Percentiles rank a stretch among this genome's conserved stretches.
These are phyloP conservation scores for Smittia sp. DNA, from an alignment of 2,888 invertebrate genomes.

Conservation along the genomic window DNA sequence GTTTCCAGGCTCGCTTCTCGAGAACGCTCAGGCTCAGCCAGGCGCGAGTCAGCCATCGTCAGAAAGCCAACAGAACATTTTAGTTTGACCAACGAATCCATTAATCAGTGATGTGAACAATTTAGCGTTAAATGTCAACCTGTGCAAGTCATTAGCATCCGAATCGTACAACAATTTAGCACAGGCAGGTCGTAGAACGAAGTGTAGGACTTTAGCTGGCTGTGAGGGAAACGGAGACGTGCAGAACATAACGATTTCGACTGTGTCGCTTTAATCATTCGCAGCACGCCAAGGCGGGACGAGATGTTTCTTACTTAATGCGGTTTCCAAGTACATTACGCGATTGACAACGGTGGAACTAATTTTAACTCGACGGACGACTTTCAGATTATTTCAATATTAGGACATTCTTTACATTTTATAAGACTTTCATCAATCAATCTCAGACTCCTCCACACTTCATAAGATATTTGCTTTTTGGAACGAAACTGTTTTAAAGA, in stretches of 20 bases:
- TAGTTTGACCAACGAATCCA: conserved; percentile 38
- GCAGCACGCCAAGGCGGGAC: background rate
- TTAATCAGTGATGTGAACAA: background rate
- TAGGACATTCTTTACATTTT: no score
- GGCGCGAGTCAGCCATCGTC: background rate
- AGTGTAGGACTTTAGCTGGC: background rate
- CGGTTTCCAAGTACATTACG: background rate
- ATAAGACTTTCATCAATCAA: no score
- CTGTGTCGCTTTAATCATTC: background rate
- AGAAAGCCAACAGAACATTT: conserved; percentile 14
- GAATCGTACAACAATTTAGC: conserved; percentile 34
- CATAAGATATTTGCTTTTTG: no score
- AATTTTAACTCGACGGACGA: background rate
- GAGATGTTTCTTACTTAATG: background rate
- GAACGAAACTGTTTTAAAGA: no score
- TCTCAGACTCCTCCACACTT: no score
- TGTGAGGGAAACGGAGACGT: conserved; percentile 1
- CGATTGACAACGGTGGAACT: background rate
- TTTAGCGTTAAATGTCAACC: conserved; percentile 16
- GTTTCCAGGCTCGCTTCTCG: conserved; percentile 27
- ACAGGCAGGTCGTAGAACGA: background rate
- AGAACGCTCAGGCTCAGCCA: conserved; percentile 19
- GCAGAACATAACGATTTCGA: background rate
- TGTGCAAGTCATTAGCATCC: conserved; percentile 10
- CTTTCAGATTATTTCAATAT: no score